Base-by-base conservation (phyloP, 2,888 invertebrate genomes). In the Operophtera brumata region DNA sequence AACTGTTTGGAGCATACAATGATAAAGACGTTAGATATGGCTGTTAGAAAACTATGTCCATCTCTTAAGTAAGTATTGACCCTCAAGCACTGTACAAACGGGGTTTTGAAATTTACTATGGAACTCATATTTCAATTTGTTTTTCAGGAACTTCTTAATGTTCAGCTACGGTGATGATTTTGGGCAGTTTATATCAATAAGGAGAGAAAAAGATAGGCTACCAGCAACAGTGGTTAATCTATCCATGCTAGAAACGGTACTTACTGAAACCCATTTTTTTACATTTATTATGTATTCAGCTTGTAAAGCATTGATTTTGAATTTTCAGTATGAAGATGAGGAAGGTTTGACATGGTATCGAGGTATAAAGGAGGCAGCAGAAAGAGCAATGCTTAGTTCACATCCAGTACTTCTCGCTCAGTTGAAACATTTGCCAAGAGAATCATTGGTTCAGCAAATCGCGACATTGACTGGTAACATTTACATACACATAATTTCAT, bases 211-310 rank as follows among this genome's bases (percentile, higher is more conserved):
- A 26, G 51, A 59, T 26, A 45, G 40, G 20, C 12, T 56, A 7
- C 54, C 61, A 37, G 48, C 48, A 0, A 58, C 58, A 8, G 13
- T 46, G n/a, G 20, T 61, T 8, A 48, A 58, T 34, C 26, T 61
- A 10, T 52, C 58, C 11, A 40, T 44, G 37, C 12, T 56, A 14
- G 46, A 59, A 10, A 28, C 37, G 6, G 59, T 59, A 42, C 35
- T 47, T 35, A 11, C 28, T 13, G 6, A 9, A 36, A n/a, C n/a
- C 5, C 8, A 13, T 13, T 7, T n/a, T n/a, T n/a, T n/a, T n/a
- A n/a, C n/a, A n/a, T n/a, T n/a, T n/a, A n/a, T n/a, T n/a, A n/a
- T n/a, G n/a, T n/a, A n/a, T n/a, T n/a, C n/a, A n/a, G n/a, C 14
- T 8, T 13, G 13, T 3, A 6, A 10, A 12, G 1, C 7, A 1